phyloP scores from a whole-genome alignment of 2,797 vertebrate genomes.

The Fringilla coelebs region DNA sequence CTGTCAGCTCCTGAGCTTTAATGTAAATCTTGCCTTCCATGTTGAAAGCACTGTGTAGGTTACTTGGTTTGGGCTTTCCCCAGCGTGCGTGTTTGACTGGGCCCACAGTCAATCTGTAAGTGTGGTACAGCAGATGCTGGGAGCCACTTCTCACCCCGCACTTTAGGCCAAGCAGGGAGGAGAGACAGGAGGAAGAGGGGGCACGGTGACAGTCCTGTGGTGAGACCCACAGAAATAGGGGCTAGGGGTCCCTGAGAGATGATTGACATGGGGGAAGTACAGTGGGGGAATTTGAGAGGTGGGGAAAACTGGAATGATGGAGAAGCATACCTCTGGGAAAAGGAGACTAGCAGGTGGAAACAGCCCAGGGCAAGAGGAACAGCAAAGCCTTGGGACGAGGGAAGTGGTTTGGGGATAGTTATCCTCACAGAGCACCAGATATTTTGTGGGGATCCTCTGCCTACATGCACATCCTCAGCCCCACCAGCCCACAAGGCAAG shows the following conservation, averaged over 20 bases:
- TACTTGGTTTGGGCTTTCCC: background rate
- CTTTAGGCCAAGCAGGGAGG: background rate
- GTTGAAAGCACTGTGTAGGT: background rate
- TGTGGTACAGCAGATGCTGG: background rate
- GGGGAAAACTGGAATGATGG: background rate
- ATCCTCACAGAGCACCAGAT: background rate
- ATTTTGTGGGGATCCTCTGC: background rate
- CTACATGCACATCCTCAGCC: background rate
- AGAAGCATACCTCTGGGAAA: background rate
- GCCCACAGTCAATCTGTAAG: background rate
- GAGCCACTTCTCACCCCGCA: background rate
- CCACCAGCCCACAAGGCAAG: background rate
- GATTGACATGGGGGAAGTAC: rapidly evolving
- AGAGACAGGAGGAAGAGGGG: background rate
- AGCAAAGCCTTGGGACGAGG: background rate
- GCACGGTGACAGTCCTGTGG: background rate
- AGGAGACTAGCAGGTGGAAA: background rate
- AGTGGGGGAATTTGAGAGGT: too few relatives aligned
- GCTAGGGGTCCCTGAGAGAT: background rate
- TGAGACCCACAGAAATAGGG: background rate
- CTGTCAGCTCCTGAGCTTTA: background rate
- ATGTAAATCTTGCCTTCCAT: background rate
- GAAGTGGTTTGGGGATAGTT: background rate
- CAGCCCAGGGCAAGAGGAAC: background rate
- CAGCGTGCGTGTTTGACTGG: background rate